A percentile compares a stretch with the other conserved stretches of the same genome.
phyloP scores from a whole-genome alignment of 1,140 invertebrate genomes.

The Camponotus floridanus region DNA sequence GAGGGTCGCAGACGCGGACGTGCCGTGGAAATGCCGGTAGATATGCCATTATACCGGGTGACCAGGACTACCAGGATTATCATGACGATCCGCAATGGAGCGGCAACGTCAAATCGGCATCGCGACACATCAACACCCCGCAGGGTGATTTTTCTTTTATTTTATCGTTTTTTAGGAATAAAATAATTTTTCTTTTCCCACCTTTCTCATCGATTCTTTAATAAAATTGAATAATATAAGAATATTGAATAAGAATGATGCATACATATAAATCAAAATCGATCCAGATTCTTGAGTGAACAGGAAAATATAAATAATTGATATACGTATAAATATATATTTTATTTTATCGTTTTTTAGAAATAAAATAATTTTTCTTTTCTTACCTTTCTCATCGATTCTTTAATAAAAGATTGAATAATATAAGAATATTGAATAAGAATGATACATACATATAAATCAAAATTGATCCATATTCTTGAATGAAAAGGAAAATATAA shows the following conservation, averaged over 20 bases:
- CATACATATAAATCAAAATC: not conserved
- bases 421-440: too few species aligned
- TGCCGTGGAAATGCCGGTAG: slow-evolving; percentile 70
- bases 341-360: not conserved
- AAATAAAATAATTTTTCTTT: not conserved
- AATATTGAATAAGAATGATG: too few species aligned
- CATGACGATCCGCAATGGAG: slow-evolving; percentile 71
- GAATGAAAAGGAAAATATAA: not conserved
- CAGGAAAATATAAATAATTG: not conserved
- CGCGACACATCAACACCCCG: slow-evolving; percentile 76
- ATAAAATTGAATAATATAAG: not conserved
- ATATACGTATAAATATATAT: not conserved
- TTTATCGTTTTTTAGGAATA: not conserved
- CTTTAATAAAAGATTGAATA: not conserved
- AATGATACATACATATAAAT: too few species aligned
- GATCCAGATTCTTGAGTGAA: not conserved
- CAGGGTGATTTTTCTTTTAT: slow-evolving; percentile 69
- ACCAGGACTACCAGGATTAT: slow-evolving; percentile 67
- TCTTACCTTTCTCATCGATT: not conserved
- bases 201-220: not conserved
- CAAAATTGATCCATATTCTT: not conserved
- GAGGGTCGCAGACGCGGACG: slow-evolving; percentile 67
- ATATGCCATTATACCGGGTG: slow-evolving; percentile 76
- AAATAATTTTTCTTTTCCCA: not conserved
- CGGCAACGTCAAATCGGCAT: slow-evolving; percentile 42